A percentile compares a stretch with the other conserved stretches of the same genome.
phyloP scores from a whole-genome alignment of 2,888 invertebrate genomes.

The Conomelus anceps region DNA sequence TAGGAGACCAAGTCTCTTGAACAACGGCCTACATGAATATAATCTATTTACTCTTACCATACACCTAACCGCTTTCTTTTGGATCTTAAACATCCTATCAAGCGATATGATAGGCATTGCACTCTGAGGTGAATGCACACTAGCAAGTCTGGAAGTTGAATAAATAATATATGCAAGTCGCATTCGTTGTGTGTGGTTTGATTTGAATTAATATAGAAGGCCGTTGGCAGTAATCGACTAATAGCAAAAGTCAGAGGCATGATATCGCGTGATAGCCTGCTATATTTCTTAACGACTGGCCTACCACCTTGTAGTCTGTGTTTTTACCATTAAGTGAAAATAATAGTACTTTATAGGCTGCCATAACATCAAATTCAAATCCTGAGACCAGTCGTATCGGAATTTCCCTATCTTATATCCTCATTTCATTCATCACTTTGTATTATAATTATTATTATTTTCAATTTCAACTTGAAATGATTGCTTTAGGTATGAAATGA shows the following conservation, averaged over 20 bases:
- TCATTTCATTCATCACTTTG: background rate
- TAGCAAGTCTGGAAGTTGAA: background rate
- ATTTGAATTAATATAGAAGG: background rate
- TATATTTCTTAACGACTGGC: background rate
- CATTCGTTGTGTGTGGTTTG: background rate
- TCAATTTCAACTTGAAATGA: too few species aligned
- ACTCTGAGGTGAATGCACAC: too few species aligned
- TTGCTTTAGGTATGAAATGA: too few species aligned
- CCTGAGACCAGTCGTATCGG: background rate
- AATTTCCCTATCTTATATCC: background rate
- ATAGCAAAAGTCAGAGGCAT: background rate
- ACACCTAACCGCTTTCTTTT: too few species aligned
- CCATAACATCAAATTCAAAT: background rate
- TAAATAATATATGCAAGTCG: background rate
- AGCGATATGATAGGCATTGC: too few species aligned
- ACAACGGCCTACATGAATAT: too few species aligned
- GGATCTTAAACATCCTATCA: too few species aligned
- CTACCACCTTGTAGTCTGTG: background rate
- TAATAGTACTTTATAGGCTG: background rate
- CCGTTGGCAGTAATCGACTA: background rate
- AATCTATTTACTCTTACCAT: too few species aligned
- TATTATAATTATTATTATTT: background rate
- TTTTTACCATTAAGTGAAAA: background rate
- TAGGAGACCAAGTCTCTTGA: too few species aligned
- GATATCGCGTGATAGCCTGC: background rate